Conservation (phyloP, 2,888 invertebrate genomes). For the Tetragonisca angustula region DNA sequence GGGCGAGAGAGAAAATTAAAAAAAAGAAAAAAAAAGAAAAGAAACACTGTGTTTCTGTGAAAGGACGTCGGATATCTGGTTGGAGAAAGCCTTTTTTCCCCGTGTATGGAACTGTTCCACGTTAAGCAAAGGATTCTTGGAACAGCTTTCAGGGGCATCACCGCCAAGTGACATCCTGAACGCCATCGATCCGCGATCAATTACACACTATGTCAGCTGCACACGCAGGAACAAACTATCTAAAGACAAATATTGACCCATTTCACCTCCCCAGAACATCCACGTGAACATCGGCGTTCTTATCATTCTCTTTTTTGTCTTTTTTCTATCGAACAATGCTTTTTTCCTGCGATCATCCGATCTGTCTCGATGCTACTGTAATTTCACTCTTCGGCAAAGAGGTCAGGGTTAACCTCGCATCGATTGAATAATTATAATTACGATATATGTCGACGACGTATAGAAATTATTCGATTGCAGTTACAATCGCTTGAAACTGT, state of each 20-base stretch:
- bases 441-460: too few species aligned
- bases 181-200: conserved; percentile 43
- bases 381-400: neutral
- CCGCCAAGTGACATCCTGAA: conserved; percentile 11
- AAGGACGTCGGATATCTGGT: neutral
- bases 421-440: too few species aligned
- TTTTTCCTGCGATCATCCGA: neutral
- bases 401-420: neutral
- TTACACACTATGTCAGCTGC: conserved; percentile 29
- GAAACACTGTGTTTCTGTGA: neutral
- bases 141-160: conserved; percentile 9
- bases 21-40: neutral
- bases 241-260: conserved; percentile 51
- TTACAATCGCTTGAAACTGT: too few species aligned
- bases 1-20: neutral
- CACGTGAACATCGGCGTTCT: conserved; percentile 1
- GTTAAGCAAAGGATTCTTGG: neutral
- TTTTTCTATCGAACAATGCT: neutral
- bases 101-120: neutral
- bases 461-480: too few species aligned
- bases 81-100: neutral
- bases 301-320: neutral
- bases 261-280: conserved; percentile 14
- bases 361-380: neutral
- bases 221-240: conserved; percentile 51